Evolutionary conservation across 2,113 vertebrate genomes (phyloP).

Genomic region (Hyaena hyaena): DNA sequence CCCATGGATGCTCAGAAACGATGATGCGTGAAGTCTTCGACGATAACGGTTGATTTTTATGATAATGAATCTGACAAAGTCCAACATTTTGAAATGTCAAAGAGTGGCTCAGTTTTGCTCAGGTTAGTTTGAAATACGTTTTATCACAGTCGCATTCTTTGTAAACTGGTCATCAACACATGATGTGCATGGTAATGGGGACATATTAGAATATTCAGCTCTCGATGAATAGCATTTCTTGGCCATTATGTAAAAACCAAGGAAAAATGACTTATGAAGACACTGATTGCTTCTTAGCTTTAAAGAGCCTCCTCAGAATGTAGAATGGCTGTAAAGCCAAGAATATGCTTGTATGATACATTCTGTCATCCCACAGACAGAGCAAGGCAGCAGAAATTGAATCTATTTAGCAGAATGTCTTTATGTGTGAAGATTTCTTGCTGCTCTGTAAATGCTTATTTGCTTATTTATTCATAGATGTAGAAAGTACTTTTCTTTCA

Average conservation of each 20-base stretch:
- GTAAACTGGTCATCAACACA: background rate
- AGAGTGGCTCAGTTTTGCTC: background rate
- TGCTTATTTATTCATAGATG: background rate
- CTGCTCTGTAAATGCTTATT: constrained; percentile 1
- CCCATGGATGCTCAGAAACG: background rate
- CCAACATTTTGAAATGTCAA: background rate
- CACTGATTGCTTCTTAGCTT: background rate
- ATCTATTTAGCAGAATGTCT: constrained; percentile 21
- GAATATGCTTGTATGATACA: background rate
- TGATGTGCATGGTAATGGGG: background rate
- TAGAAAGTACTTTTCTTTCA: background rate
- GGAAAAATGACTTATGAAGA: background rate
- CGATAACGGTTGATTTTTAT: background rate
- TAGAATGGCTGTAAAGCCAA: background rate
- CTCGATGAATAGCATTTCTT: background rate
- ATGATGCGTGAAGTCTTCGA: background rate
- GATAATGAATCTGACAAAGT: background rate
- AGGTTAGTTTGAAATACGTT: background rate
- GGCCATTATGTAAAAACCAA: constrained; percentile 38
- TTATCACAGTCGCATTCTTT: background rate
- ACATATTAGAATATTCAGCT: background rate
- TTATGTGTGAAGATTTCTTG: constrained; percentile 28
- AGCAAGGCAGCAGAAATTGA: background rate
- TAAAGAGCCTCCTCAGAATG: background rate
- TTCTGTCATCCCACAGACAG: background rate